Evolutionary conservation across 2,888 invertebrate genomes (phyloP), one percentile per base, ranked within the genome.

Genomic region (Autographa pulchrina): DNA sequence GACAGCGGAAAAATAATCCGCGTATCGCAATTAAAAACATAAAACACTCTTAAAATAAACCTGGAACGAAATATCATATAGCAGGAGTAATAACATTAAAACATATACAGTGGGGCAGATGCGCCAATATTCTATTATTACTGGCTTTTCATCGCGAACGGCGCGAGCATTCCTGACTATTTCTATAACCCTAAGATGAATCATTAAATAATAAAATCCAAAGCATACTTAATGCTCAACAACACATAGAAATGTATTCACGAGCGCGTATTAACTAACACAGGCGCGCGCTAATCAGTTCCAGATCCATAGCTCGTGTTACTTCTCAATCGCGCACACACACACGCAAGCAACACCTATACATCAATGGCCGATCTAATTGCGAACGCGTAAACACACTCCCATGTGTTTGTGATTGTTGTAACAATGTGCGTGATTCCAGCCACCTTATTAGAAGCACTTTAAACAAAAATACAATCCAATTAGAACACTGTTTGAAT

Each of bases 151-250:
- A 92, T 88, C 93, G 88, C 91, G 91, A 91, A 93, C 92, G 88
- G 90, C 91, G 90, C 91, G 91, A 93, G 91, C 94, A 95, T 94
- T 95, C 95, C 94, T 89, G 90, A 94, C 95, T 95, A 95, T 95
- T 96, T 95, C 95, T 93, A 96, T 93, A 96, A 93, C 93, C 94
- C 94, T 93, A 93, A 94, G 94, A 95, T 96, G 96, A 96, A 93
- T 96, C 96, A 96, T 95, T 96, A 95, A 95, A 95, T 96, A 95
- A 96, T 96, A 95, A 96, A 96, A 96, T 95, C 91, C 86, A 92
- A 94, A 94, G 95, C 95, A 92, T 92, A 95, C 95, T 95, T 95
- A 95, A 95, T 95, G 94, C 95, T 90, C 92, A 90, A 91, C 91
- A 92, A 92, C 94, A 92, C 91, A 91, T 88, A 89, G 88, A 89